Evolutionary conservation across 2,113 vertebrate species (phyloP), one percentile per base, ranked within the genome.

Genomic region (Ariopsis seemanni): DNA sequence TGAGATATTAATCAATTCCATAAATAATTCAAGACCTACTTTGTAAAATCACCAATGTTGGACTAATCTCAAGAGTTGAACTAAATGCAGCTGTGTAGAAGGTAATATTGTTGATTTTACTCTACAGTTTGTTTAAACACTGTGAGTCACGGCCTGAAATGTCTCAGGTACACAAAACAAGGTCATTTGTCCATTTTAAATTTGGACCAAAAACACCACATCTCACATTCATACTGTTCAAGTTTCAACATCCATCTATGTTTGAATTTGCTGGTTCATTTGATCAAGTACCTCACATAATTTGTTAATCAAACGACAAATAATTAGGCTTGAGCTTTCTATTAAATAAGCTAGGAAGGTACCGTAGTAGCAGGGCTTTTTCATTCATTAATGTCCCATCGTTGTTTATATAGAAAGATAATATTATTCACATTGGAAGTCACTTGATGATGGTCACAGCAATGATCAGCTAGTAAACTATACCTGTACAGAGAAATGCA

Each of bases 71-170:
- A n/a, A n/a, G 22, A 83, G 48, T 17, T 69, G 1, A 9, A 25
- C 34, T 27, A 27, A 67, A 83, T 52, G 34, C 25, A 83, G 48
- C 25, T 83, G 20, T 9, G 82, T n/a, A 50, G 15, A 67, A 67
- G 5, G 42, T 52, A 50, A 20, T 58, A 48, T 27, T 83, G 82
- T 83, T 83, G 48, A 83, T 83, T 65, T 83, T 69, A 50, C 14
- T 34, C 48, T 67, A 27, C 2, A 27, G 42, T 48, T 52, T 67
- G 62, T 67, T 67, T 67, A 63, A 82, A 83, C 81, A 67, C 42
- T 53, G 34, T 0, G 7, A 20, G 63, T 67, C 50, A 53, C 63
- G 42, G 58, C 53, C 34, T 82, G 60, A 50, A 63, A 83, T 57
- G 52, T 58, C 50, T 57, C 9, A 57, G n/a, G 52, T 72, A 18